Conservation (phyloP, 2,113 vertebrate species). For the Myiozetetes cayanensis region DNA sequence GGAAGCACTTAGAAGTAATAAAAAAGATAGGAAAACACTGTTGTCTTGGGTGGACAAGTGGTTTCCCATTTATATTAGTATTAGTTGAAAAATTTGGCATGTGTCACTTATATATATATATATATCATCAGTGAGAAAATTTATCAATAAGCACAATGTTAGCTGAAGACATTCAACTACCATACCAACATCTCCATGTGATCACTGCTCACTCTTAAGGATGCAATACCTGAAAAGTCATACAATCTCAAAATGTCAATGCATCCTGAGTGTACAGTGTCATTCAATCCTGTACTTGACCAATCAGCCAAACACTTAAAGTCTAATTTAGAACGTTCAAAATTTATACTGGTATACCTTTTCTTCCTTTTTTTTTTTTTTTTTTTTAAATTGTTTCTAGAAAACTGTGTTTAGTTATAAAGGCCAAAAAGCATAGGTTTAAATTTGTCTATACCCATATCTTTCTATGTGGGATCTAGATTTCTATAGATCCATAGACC, state of each 20-base stretch:
- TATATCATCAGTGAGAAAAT: neutral
- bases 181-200: neutral
- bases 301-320: neutral
- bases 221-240: neutral
- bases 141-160: neutral
- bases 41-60: neutral
- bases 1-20: neutral
- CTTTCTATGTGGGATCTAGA: neutral
- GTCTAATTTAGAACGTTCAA: neutral
- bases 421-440: neutral
- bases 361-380: neutral
- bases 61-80: neutral
- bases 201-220: neutral
- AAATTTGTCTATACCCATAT: neutral
- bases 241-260: neutral
- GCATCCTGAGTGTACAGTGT: neutral
- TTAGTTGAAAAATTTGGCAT: neutral
- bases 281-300: neutral
- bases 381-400: neutral
- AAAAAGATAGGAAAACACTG: neutral
- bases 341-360: neutral
- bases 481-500: neutral
- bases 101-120: neutral
- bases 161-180: neutral
- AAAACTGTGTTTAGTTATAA: neutral